A percentile compares a stretch with the other conserved stretches of the same genome.
phyloP scores from a whole-genome alignment of 2,113 vertebrate species.

The Epinephelus cyanopodus region DNA sequence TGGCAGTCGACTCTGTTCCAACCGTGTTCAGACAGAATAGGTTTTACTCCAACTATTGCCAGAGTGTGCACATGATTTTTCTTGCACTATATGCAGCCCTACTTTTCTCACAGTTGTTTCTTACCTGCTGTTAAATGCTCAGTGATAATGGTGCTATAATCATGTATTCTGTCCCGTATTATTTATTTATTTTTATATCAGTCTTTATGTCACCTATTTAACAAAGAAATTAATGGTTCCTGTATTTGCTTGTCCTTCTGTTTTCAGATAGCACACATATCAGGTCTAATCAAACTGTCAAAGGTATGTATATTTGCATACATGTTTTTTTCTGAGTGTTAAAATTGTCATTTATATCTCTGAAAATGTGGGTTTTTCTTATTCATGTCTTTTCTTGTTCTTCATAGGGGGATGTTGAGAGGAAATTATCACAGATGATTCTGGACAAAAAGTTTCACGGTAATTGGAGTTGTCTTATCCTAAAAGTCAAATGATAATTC shows the following conservation, averaged over 20 bases:
- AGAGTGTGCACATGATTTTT: no score
- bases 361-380: not conserved
- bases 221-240: not conserved
- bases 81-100: not conserved
- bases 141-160: no score
- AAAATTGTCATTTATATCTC: not conserved
- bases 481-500: not conserved
- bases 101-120: not conserved
- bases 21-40: no score
- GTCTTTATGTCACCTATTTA: not conserved
- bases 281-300: slow-evolving; percentile 96
- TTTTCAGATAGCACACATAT: slow-evolving; percentile 97
- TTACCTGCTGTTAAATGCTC: no score
- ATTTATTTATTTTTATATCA: no score
- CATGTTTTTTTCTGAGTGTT: rapidly evolving
- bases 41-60: no score
- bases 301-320: slow-evolving; percentile 86
- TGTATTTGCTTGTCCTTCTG: not conserved
- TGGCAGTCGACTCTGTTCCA: no score
- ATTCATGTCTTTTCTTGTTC: not conserved
- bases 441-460: slow-evolving; percentile 99
- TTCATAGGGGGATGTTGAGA: slow-evolving; percentile 93
- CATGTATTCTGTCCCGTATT: not conserved
- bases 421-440: slow-evolving; percentile 99
- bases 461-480: slow-evolving; percentile 63